These are phyloP conservation scores for Peribatodes rhomboidaria DNA, from an alignment of 2,888 invertebrate species.

Conservation along the genomic window DNA sequence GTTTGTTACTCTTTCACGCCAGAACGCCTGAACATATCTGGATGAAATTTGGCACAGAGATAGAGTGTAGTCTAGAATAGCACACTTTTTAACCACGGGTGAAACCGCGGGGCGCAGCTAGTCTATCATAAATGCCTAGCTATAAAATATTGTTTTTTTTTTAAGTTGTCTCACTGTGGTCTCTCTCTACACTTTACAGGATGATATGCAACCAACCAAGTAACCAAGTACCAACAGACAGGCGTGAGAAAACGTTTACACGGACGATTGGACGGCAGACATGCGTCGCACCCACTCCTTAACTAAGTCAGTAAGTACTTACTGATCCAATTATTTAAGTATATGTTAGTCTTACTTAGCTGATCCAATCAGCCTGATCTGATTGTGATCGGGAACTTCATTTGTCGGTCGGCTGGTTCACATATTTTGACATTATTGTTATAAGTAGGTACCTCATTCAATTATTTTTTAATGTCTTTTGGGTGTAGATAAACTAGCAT, in stretches of 20 bases:
- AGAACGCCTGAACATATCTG: no score
- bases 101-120: no score
- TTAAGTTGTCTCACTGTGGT: no score
- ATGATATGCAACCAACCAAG: neutral
- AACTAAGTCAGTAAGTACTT: conserved; percentile 21
- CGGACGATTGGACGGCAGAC: conserved; percentile 48
- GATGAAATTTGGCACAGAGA: no score
- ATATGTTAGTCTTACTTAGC: conserved; percentile 21
- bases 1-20: no score
- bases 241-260: conserved; percentile 54
- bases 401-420: conserved; percentile 25
- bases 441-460: no score
- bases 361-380: conserved; percentile 26
- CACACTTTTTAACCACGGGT: no score
- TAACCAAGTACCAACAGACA: neutral
- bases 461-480: no score
- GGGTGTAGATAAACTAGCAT: no score
- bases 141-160: no score
- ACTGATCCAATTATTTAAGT: conserved; percentile 25
- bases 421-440: neutral
- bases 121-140: no score
- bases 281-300: conserved; percentile 43
- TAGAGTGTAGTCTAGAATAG: no score
- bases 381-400: conserved; percentile 25
- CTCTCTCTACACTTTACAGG: neutral